phyloP scores from a whole-genome alignment of 2,888 invertebrate species.

The Anarsia innoxiella region DNA sequence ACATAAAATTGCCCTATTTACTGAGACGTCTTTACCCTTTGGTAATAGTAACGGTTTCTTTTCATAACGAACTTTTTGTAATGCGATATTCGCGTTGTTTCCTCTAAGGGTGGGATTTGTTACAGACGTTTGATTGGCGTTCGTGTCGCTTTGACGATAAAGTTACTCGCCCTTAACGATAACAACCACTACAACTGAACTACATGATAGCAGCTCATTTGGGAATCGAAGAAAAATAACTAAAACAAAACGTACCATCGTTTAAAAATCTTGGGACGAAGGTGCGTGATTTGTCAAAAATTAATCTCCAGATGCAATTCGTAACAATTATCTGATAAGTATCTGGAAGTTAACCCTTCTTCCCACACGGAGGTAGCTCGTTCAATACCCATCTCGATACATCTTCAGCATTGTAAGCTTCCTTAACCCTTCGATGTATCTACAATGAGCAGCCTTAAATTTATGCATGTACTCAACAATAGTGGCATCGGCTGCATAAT shows the following conservation, averaged over 20 bases:
- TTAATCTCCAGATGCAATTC: conserved; percentile 56
- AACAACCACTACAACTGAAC: conserved; percentile 21
- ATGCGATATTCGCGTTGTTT: conserved; percentile 68
- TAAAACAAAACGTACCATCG: no score
- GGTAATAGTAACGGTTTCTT: conserved; percentile 71
- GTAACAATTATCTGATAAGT: conserved; percentile 74
- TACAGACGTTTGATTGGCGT: conserved; percentile 50
- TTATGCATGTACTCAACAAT: conserved; percentile 69
- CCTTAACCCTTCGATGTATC: conserved; percentile 56
- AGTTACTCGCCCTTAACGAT: conserved; percentile 43
- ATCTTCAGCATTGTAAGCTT: conserved; percentile 51
- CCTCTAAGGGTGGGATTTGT: conserved; percentile 63
- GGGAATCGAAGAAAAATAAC: no score
- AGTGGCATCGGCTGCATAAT: conserved; percentile 70
- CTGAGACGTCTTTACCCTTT: conserved; percentile 66
- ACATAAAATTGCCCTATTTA: conserved; percentile 69
- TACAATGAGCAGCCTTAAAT: conserved; percentile 66
- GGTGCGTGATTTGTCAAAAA: conserved; percentile 18
- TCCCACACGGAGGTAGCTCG: conserved; percentile 57
- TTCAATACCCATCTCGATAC: conserved; percentile 60
- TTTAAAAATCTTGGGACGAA: no score
- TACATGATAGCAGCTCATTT: no score
- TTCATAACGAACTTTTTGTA: conserved; percentile 73
- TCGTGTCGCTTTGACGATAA: conserved; percentile 48
- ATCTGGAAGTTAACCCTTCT: conserved; percentile 65